Percentiles rank a stretch among this genome's conserved stretches.
Evolutionary conservation across 2,797 vertebrate genomes (phyloP).

Genomic region (Eidolon dupreanum): DNA sequence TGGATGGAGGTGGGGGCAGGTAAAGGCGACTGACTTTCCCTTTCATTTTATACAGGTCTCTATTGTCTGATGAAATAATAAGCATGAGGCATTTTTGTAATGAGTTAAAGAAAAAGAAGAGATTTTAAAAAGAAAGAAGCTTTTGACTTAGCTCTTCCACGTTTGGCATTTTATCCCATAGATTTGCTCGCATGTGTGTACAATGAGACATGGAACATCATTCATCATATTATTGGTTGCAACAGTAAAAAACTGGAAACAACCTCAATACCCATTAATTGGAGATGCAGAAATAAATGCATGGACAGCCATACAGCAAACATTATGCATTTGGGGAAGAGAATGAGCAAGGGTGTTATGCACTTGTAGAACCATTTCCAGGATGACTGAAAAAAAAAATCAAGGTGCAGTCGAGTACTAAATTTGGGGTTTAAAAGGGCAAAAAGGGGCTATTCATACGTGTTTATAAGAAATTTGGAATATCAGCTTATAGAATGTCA

Average conservation of each 20-base stretch:
- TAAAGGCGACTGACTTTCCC: neutral
- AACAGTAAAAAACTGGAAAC: neutral
- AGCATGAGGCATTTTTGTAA: neutral
- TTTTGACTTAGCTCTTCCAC: neutral
- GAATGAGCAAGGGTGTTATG: neutral
- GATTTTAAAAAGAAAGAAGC: neutral
- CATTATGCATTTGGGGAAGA: neutral
- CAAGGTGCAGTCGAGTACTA: too few relatives aligned
- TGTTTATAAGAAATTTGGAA: neutral
- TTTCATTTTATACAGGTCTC: neutral
- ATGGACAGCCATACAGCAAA: neutral
- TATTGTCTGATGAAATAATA: neutral
- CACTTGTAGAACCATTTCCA: neutral
- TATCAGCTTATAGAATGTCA: neutral
- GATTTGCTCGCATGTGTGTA: neutral
- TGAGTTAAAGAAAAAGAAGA: neutral
- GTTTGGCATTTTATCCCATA: neutral
- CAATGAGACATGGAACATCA: neutral
- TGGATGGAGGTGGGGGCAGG: neutral
- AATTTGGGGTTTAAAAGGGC: neutral
- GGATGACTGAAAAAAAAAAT: neutral
- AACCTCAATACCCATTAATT: too few relatives aligned
- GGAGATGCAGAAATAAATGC: neutral
- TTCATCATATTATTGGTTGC: neutral
- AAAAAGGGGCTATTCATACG: neutral